These are phyloP conservation scores for Rhyacophila evoluta DNA, from an alignment of 2,888 invertebrate genomes.

Conservation along the genomic window DNA sequence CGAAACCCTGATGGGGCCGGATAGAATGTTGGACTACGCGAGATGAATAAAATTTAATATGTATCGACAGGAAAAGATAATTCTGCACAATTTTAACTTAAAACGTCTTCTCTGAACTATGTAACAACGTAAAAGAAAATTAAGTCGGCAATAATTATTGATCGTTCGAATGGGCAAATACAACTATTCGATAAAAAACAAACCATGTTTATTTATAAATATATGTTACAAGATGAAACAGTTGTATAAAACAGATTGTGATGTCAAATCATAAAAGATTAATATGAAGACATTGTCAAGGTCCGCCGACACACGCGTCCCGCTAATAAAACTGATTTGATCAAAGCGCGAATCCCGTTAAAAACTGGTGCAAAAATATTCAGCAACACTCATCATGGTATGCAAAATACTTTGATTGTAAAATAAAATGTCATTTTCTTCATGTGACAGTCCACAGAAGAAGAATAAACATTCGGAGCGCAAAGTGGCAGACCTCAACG, in stretches of 20 bases:
- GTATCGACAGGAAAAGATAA: not conserved
- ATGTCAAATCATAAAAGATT: constrained; percentile 52
- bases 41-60: not conserved
- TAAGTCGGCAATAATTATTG: not conserved
- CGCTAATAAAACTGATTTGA: not conserved
- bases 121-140: constrained; percentile 17
- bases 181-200: constrained; percentile 16
- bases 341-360: not conserved
- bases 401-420: not conserved
- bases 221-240: constrained; percentile 40
- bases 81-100: not conserved
- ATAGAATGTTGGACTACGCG: not conserved
- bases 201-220: constrained; percentile 29
- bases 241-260: constrained; percentile 44
- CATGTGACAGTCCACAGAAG: not conserved
- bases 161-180: not conserved
- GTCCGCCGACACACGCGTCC: constrained; percentile 13
- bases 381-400: not conserved
- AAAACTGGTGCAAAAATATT: not conserved
- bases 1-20: not conserved
- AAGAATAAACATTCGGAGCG: not conserved
- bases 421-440: not conserved
- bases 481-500: not conserved
- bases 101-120: not conserved
- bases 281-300: constrained; percentile 42